Percentiles rank a stretch among this genome's conserved stretches.
phyloP scores from a whole-genome alignment of 2,797 vertebrate genomes.

The Gambusia yucatana region DNA sequence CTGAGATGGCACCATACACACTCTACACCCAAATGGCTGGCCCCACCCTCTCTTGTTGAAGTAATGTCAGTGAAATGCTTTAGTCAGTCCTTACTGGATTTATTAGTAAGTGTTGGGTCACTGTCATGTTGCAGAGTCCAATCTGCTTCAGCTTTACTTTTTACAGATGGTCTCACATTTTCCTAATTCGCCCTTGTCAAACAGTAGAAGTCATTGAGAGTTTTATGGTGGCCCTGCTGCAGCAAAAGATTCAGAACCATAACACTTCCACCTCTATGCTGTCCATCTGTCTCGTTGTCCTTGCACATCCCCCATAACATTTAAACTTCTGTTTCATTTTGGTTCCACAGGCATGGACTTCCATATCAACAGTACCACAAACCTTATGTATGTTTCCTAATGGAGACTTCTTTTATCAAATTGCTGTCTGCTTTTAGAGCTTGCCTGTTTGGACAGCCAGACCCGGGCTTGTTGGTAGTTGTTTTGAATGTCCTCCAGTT shows the following conservation, averaged over 20 bases:
- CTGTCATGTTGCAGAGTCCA: not conserved
- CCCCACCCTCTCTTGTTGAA: too few species aligned
- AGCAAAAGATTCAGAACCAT: not conserved
- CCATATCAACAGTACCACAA: not conserved
- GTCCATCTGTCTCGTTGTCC: too few species aligned
- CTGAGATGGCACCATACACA: not conserved
- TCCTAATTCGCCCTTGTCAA: not conserved
- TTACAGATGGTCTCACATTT: not conserved
- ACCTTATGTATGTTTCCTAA: not conserved
- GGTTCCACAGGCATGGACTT: not conserved
- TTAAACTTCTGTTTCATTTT: not conserved
- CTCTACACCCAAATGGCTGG: not conserved
- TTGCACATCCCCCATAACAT: not conserved
- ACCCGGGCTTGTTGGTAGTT: not conserved
- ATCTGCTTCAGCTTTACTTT: not conserved
- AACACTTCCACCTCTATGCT: not conserved
- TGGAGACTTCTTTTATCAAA: not conserved
- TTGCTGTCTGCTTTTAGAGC: not conserved
- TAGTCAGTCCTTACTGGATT: not conserved
- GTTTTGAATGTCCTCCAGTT: not conserved
- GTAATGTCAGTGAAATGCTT: not conserved
- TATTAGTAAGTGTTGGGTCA: not conserved
- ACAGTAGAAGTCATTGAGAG: not conserved
- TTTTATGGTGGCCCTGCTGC: not conserved
- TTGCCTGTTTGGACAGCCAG: not conserved